A percentile compares a stretch with the other conserved stretches of the same genome.
Evolutionary conservation across 2,888 invertebrate species (phyloP).

Genomic region (Brachynemurus nebulosus): DNA sequence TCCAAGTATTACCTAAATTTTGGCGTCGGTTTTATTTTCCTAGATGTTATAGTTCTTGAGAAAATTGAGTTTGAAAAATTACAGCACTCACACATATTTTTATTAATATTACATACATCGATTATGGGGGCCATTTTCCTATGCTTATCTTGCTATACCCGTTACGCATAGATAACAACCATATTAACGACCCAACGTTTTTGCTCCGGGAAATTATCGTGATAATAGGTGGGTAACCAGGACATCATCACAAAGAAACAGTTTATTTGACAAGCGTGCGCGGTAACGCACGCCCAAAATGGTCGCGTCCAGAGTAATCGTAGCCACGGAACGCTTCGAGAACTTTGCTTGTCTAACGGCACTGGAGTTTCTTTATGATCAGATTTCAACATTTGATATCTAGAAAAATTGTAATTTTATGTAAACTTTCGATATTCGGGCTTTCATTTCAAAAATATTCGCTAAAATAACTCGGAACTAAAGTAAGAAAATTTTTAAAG

Average conservation of each 20-base stretch:
- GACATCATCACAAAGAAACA: conserved; percentile 56
- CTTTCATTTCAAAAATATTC: too few species aligned
- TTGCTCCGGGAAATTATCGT: conserved; percentile 51
- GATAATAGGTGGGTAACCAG: conserved; percentile 61
- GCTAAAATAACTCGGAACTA: too few species aligned
- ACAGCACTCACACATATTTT: too few species aligned
- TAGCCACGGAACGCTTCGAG: conserved; percentile 34
- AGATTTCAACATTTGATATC: conserved; percentile 14
- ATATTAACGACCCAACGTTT: conserved; percentile 55
- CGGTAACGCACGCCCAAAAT: conserved; percentile 56
- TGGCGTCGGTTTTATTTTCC: too few species aligned
- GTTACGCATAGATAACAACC: too few species aligned
- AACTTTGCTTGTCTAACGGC: neutral
- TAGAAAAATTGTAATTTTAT: neutral
- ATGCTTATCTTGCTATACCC: too few species aligned
- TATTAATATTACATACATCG: too few species aligned
- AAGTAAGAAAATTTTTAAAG: too few species aligned
- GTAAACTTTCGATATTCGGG: conserved; percentile 6
- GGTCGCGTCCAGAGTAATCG: conserved; percentile 41
- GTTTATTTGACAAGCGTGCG: conserved; percentile 58
- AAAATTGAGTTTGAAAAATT: too few species aligned
- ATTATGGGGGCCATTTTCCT: too few species aligned
- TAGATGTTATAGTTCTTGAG: too few species aligned
- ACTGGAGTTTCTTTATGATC: conserved; percentile 3
- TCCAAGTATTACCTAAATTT: too few species aligned